Percentiles rank a stretch among this genome's conserved stretches.
phyloP scores from a whole-genome alignment of 92 coral and sea anemone genomes.

The Parazoanthus swiftii region DNA sequence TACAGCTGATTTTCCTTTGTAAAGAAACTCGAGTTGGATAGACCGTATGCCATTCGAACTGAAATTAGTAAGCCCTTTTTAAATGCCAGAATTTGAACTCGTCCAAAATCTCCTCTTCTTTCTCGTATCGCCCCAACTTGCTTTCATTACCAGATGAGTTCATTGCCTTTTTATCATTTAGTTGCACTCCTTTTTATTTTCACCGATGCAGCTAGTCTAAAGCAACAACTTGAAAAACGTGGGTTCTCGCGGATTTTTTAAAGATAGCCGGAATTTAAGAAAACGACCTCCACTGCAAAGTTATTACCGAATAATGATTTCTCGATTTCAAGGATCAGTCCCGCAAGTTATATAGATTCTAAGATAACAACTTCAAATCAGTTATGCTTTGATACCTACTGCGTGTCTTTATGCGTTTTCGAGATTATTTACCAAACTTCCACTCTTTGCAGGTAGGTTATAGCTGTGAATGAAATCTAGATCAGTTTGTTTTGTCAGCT shows the following conservation, averaged over 20 bases:
- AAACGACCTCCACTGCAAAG: background rate
- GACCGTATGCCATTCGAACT: too few relatives aligned
- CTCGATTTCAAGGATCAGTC: background rate
- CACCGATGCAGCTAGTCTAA: too few relatives aligned
- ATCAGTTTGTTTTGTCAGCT: background rate
- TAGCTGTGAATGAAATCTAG: background rate
- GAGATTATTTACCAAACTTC: background rate
- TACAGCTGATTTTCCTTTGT: too few relatives aligned
- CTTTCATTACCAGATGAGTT: background rate
- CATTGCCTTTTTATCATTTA: constrained; percentile 23
- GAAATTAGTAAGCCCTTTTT: too few relatives aligned
- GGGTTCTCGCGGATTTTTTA: background rate
- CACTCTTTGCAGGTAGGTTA: background rate
- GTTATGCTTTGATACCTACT: background rate
- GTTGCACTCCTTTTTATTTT: background rate
- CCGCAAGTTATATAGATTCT: too few relatives aligned
- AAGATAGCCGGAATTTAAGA: background rate
- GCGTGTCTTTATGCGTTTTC: background rate
- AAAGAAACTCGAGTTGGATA: too few relatives aligned
- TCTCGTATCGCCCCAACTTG: background rate
- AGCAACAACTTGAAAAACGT: background rate
- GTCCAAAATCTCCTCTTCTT: background rate
- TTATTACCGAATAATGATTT: background rate
- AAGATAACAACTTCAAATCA: background rate
- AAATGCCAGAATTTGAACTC: too few relatives aligned